Evolutionary conservation across 2,797 vertebrate species (phyloP).

Genomic region (Acrossocheilus fasciatus): DNA sequence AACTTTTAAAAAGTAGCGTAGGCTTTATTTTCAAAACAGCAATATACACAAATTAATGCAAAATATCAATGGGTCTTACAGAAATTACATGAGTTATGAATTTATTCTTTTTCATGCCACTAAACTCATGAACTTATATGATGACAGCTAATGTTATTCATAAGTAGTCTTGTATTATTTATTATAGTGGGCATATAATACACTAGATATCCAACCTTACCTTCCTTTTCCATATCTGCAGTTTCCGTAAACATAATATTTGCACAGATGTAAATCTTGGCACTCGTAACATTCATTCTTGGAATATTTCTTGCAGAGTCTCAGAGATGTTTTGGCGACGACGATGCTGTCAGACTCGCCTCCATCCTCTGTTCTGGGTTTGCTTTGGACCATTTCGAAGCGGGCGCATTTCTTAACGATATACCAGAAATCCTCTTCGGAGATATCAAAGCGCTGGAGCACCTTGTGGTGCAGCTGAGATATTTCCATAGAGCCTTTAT

Average conservation of each 20-base stretch:
- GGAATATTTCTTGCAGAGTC: constrained; percentile 79
- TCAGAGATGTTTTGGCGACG: constrained; percentile 74
- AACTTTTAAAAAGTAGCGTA: neutral
- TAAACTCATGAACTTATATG: neutral
- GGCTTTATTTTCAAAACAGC: neutral
- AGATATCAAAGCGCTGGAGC: constrained; percentile 59
- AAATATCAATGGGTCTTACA: neutral
- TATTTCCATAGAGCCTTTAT: constrained; percentile 68
- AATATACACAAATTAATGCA: neutral
- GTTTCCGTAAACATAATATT: constrained; percentile 82
- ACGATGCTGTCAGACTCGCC: constrained; percentile 59
- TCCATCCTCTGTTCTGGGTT: constrained; percentile 39
- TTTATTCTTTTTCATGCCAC: neutral
- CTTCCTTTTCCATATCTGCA: constrained; percentile 82
- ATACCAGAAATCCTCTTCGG: constrained; percentile 63
- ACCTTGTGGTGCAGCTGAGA: constrained; percentile 66
- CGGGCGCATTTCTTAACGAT: constrained; percentile 68
- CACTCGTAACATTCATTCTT: constrained; percentile 71
- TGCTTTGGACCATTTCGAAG: constrained; percentile 67
- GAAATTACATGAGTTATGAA: neutral
- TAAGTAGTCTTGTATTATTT: neutral
- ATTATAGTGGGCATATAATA: neutral
- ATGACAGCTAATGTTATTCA: neutral
- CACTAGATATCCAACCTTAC: constrained; percentile 48
- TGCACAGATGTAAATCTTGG: constrained; percentile 86